Percentiles rank a stretch among this genome's conserved stretches.
Conservation (phyloP, 2,797 vertebrate species). For the Zalophus californianus region DNA sequence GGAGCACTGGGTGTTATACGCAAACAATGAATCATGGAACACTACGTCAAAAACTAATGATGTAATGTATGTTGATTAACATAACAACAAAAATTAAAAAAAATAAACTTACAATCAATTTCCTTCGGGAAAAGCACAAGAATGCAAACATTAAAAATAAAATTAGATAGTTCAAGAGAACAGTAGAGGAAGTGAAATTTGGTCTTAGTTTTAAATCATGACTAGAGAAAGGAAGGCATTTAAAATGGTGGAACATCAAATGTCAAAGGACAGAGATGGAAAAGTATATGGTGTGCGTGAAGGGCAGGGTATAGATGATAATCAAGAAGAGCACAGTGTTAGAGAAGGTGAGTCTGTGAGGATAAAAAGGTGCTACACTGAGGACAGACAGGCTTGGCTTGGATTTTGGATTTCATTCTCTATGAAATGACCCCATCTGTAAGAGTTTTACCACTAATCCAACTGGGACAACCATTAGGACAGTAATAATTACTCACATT, state of each 20-base stretch:
- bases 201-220: background rate
- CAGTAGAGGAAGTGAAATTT: background rate
- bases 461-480: background rate
- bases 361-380: background rate
- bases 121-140: background rate
- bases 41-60: too few relatives aligned
- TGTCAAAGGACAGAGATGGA: background rate
- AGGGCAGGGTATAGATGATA: background rate
- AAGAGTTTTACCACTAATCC: background rate
- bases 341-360: background rate
- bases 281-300: background rate
- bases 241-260: background rate
- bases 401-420: background rate
- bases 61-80: too few relatives aligned
- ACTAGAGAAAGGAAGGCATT: background rate
- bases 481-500: background rate
- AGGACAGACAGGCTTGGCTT: background rate
- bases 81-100: too few relatives aligned
- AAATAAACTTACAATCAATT: background rate
- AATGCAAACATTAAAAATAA: background rate
- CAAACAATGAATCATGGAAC: too few relatives aligned
- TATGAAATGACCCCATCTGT: background rate
- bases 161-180: background rate
- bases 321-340: background rate
- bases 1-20: too few relatives aligned